These are phyloP conservation scores for Argopecten irradians DNA, from an alignment of 1,140 invertebrate species.

Conservation along the genomic window DNA sequence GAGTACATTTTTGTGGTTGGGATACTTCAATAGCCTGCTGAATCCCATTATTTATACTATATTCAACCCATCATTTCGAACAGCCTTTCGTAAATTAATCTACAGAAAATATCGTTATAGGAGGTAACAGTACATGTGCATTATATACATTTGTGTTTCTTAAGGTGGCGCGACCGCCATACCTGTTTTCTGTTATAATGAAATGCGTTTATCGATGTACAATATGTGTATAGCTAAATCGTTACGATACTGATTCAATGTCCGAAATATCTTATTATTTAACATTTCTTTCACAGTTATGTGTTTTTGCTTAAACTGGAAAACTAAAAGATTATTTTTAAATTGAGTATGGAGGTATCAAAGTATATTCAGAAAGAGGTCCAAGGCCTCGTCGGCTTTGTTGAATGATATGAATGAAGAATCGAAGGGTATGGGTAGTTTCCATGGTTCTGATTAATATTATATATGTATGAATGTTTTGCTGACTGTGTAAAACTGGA, in stretches of 20 bases:
- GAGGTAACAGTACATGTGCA: not conserved
- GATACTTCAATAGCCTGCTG: slow-evolving; percentile 75
- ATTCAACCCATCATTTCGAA: slow-evolving; percentile 76
- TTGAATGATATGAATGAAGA: not conserved
- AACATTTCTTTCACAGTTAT: not conserved
- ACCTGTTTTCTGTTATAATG: not conserved
- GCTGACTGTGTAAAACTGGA: not conserved
- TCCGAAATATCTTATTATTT: not conserved
- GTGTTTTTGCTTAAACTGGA: not conserved
- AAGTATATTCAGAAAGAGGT: not conserved
- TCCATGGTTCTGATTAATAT: too few species aligned
- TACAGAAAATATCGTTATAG: slow-evolving; percentile 68
- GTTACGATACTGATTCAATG: not conserved
- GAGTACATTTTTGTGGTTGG: slow-evolving; percentile 75
- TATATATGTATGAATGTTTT: too few species aligned
- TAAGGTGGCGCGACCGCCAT: not conserved
- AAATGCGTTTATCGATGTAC: not conserved
- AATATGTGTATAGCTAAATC: not conserved
- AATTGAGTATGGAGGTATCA: not conserved
- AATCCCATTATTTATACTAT: slow-evolving; percentile 78
- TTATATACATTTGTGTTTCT: not conserved
- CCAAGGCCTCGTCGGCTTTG: not conserved
- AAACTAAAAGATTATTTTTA: not conserved
- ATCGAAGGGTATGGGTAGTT: too few species aligned
- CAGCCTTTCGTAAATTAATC: slow-evolving; percentile 74